phyloP scores from a whole-genome alignment of 2,113 vertebrate species.

The Dissostichus mawsoni region DNA sequence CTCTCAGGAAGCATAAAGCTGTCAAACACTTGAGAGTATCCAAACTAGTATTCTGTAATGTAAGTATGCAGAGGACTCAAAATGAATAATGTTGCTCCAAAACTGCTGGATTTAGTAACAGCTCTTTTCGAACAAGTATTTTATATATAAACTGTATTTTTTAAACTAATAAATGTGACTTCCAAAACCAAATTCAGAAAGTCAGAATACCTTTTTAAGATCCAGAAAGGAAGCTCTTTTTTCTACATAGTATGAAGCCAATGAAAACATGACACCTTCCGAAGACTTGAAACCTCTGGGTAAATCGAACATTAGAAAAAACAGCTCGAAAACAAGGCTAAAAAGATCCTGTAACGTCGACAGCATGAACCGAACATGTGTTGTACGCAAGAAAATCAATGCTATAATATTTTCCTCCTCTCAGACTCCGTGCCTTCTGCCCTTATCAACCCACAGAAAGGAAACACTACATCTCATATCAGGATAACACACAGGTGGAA shows the following conservation, averaged over 20 bases:
- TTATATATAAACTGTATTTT: no score
- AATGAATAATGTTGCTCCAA: no score
- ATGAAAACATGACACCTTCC: slow-evolving; percentile 21
- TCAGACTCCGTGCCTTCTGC: background rate
- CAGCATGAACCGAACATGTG: slow-evolving; percentile 16
- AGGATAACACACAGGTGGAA: background rate
- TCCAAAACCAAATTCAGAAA: background rate
- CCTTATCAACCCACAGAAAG: background rate
- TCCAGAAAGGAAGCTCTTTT: slow-evolving; percentile 14
- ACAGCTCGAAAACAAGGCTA: slow-evolving; percentile 8
- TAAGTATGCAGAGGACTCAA: no score
- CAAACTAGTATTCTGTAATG: no score
- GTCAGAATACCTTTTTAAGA: background rate
- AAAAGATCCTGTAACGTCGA: background rate
- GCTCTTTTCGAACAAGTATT: background rate
- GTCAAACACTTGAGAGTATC: background rate
- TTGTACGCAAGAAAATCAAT: background rate
- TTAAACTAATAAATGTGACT: background rate
- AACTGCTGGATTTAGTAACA: background rate
- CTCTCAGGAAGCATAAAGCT: background rate
- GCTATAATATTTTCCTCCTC: background rate
- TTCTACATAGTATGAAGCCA: slow-evolving; percentile 13
- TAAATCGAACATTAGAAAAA: slow-evolving; percentile 8
- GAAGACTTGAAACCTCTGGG: slow-evolving; percentile 6
- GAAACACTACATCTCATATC: background rate